These are phyloP conservation scores for Sialis lutaria DNA, from an alignment of 2,888 invertebrate genomes.

Conservation along the genomic window DNA sequence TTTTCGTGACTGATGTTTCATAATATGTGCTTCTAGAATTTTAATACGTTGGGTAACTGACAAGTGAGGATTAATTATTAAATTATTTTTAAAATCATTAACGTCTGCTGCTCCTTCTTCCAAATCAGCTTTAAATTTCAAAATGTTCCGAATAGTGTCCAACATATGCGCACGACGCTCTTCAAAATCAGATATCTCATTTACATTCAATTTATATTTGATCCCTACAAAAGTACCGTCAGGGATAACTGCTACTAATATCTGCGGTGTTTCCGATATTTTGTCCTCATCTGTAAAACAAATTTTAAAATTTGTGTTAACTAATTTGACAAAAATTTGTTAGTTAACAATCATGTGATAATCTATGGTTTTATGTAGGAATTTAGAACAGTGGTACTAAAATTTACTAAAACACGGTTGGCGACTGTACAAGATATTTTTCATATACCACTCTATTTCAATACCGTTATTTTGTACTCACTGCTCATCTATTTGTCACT, in stretches of 20 bases:
- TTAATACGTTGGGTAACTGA: slow-evolving; percentile 39
- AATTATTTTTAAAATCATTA: slow-evolving; percentile 34
- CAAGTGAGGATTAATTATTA: slow-evolving; percentile 42
- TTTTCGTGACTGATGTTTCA: slow-evolving; percentile 35
- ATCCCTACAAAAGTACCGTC: slow-evolving; percentile 47
- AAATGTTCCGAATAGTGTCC: slow-evolving; percentile 28
- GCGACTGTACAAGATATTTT: too few relatives aligned
- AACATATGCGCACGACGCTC: too few relatives aligned
- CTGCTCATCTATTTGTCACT: too few relatives aligned
- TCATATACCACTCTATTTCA: too few relatives aligned
- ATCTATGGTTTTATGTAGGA: too few relatives aligned
- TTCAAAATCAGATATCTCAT: too few relatives aligned
- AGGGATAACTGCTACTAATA: slow-evolving; percentile 42
- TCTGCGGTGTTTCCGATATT: slow-evolving; percentile 19
- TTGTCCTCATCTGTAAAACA: not conserved
- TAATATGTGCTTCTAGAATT: slow-evolving; percentile 30
- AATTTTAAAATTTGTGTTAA: too few relatives aligned
- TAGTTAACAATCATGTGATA: too few relatives aligned
- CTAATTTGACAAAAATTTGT: too few relatives aligned
- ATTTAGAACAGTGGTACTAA: too few relatives aligned
- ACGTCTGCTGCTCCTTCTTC: slow-evolving; percentile 33
- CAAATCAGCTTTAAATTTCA: not conserved
- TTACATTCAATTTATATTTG: slow-evolving; percentile 36
- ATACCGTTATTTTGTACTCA: too few relatives aligned
- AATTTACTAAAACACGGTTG: too few relatives aligned